Conservation (phyloP, 2,797 vertebrate species). For the Myotis pilosus region DNA sequence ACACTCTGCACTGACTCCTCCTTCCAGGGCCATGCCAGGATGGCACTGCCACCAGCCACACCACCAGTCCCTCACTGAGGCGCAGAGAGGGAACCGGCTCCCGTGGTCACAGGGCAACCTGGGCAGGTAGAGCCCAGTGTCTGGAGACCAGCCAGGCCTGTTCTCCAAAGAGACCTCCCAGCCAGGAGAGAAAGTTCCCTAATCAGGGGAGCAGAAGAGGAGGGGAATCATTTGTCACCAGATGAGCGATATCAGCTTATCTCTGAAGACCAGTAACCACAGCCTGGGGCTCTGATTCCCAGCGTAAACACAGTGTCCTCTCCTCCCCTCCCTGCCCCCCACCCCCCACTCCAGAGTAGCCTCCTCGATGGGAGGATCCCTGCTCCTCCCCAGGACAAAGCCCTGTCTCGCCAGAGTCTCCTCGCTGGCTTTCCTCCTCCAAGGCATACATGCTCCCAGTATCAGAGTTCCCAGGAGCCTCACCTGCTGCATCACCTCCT, state of each 20-base stretch:
- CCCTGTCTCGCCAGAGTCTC: background rate
- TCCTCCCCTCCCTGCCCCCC: background rate
- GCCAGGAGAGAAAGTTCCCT: conserved; percentile 69
- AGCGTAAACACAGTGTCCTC: background rate
- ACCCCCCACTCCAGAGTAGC: background rate
- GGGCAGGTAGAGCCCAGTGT: background rate
- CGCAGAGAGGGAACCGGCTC: background rate
- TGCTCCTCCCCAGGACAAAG: background rate
- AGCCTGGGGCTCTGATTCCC: conserved; percentile 51
- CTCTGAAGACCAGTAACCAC: conserved; percentile 70
- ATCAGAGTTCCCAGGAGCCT: background rate
- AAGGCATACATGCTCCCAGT: fast-evolving
- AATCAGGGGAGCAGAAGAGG: conserved; percentile 30
- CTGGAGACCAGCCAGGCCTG: background rate
- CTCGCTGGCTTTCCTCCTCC: background rate
- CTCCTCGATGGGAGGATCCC: background rate
- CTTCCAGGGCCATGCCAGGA: background rate
- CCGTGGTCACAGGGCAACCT: background rate
- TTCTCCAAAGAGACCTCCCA: conserved; percentile 2
- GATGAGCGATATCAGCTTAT: conserved; percentile 73
- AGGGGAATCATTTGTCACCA: conserved; percentile 57
- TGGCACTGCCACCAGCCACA: fast-evolving
- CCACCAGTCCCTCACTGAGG: background rate
- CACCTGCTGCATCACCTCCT: fast-evolving
- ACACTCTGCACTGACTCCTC: background rate